Conservation (phyloP, 2,797 vertebrate species). For the Florisuga fusca region DNA sequence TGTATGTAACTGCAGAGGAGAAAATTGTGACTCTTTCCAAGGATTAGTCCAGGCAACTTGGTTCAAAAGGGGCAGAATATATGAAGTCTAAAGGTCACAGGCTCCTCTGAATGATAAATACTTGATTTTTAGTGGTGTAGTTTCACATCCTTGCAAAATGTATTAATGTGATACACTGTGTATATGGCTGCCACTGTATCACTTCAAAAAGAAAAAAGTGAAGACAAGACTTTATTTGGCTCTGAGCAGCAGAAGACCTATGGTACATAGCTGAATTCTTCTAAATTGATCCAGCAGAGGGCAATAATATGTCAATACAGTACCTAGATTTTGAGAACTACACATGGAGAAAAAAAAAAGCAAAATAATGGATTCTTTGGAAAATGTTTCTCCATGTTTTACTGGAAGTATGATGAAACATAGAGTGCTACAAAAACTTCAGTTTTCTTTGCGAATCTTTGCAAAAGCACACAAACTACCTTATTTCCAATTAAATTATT, state of each 20-base stretch:
- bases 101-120: not conserved
- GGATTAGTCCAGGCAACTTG: not conserved
- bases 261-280: constrained; percentile 36
- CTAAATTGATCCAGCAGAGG: constrained; percentile 66
- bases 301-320: constrained; percentile 67
- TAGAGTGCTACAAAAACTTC: not conserved
- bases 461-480: not conserved
- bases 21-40: not conserved
- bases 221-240: not conserved
- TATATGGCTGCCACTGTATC: not conserved
- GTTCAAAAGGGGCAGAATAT: not conserved
- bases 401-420: not conserved
- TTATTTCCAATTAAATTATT: not conserved
- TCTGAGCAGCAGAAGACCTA: not conserved
- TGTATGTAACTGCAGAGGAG: not conserved
- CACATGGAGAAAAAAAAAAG: not conserved
- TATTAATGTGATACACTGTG: not conserved
- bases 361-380: not conserved
- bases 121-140: not conserved
- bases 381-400: not conserved
- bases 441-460: not conserved
- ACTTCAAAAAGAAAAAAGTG: not conserved
- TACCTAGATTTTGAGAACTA: not conserved
- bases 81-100: not conserved
- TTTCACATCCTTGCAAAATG: not conserved